phyloP scores from a whole-genome alignment of 1,140 invertebrate genomes.

The Hermetia illucens region DNA sequence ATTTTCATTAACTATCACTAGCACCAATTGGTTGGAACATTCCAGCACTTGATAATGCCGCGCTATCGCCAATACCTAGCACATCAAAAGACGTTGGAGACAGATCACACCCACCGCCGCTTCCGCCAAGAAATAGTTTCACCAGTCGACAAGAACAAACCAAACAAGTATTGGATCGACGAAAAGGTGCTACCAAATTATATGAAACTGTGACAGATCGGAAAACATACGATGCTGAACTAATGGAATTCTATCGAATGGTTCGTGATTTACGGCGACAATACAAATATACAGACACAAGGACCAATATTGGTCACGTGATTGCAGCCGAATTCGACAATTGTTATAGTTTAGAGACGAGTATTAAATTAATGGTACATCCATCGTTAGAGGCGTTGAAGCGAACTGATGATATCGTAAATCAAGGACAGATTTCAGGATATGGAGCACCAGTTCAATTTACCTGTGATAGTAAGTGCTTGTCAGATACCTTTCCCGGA shows the following conservation, averaged over 20 bases:
- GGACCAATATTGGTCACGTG: slow-evolving; percentile 65
- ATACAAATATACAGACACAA: slow-evolving; percentile 51
- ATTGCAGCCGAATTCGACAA: slow-evolving; percentile 69
- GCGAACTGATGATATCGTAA: slow-evolving; percentile 20
- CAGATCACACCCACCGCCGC: slow-evolving; percentile 28
- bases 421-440: slow-evolving; percentile 28
- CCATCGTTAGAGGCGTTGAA: slow-evolving; percentile 39
- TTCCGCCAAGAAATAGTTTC: slow-evolving; percentile 37
- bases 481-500: background rate
- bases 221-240: slow-evolving; percentile 54
- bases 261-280: slow-evolving; percentile 36
- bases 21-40: slow-evolving; percentile 42
- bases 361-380: slow-evolving; percentile 73
- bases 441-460: slow-evolving; percentile 58
- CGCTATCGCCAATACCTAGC: too few species aligned
- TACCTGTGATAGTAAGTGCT: slow-evolving; percentile 65
- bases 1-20: too few species aligned
- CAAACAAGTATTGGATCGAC: slow-evolving; percentile 30
- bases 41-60: too few species aligned
- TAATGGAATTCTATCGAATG: slow-evolving; percentile 67
- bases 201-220: slow-evolving; percentile 58
- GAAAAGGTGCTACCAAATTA: slow-evolving; percentile 36
- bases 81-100: too few species aligned
- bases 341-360: slow-evolving; percentile 58
- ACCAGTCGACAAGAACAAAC: slow-evolving; percentile 22